A percentile compares a stretch with the other conserved stretches of the same genome.
phyloP scores from a whole-genome alignment of 2,888 invertebrate species.

The Nudaria mundana region DNA sequence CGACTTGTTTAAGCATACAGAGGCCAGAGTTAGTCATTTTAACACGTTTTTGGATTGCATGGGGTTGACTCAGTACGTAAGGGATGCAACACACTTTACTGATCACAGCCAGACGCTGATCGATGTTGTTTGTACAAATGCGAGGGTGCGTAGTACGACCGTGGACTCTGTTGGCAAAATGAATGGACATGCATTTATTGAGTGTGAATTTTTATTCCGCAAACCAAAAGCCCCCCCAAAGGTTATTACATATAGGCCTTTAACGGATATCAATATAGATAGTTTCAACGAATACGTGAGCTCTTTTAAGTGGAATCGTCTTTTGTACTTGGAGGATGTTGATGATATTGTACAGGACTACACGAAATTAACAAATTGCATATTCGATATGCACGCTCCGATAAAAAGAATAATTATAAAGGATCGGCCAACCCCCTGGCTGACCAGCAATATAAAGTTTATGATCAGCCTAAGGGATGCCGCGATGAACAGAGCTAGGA shows the following conservation, averaged over 20 bases:
- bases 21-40: background rate
- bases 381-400: constrained; percentile 7
- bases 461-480: constrained; percentile 4
- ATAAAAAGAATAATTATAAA: background rate
- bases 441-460: constrained; percentile 4
- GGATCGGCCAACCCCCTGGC: constrained; percentile 3
- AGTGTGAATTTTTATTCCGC: background rate
- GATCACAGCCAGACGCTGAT: background rate
- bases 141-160: background rate
- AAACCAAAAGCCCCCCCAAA: background rate
- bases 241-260: background rate
- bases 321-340: background rate
- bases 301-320: background rate
- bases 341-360: constrained; percentile 1
- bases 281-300: background rate
- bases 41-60: background rate
- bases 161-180: background rate
- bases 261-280: background rate
- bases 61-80: background rate
- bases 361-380: background rate
- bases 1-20: background rate
- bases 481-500: background rate
- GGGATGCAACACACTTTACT: background rate
- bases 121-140: constrained; percentile 6
- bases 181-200: constrained; percentile 1